Percentiles rank a stretch among this genome's conserved stretches.
phyloP scores from a whole-genome alignment of 1,140 invertebrate genomes.

The Drosophila pandora region DNA sequence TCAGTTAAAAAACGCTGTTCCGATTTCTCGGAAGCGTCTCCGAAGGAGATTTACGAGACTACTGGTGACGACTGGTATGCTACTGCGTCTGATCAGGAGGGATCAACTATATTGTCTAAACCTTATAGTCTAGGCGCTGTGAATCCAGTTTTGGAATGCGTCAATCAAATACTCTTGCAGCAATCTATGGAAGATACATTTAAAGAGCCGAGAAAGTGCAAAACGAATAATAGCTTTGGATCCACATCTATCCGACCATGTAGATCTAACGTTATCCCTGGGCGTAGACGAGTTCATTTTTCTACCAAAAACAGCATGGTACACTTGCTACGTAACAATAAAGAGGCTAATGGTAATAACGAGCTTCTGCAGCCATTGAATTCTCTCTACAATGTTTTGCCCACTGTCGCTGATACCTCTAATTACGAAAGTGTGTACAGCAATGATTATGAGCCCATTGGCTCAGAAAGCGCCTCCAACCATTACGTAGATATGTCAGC shows the following conservation, averaged over 20 bases:
- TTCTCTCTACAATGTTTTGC: slow-evolving; percentile 56
- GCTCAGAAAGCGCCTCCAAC: slow-evolving; percentile 76
- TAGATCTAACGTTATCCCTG: slow-evolving; percentile 52
- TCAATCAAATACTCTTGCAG: slow-evolving; percentile 85
- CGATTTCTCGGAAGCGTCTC: slow-evolving; percentile 76
- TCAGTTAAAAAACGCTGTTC: slow-evolving; percentile 59
- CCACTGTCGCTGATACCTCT: slow-evolving; percentile 30
- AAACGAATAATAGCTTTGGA: slow-evolving; percentile 2
- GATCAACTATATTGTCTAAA: slow-evolving; percentile 81
- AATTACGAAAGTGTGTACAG: slow-evolving; percentile 85
- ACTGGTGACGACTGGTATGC: slow-evolving; percentile 87
- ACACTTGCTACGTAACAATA: slow-evolving; percentile 71
- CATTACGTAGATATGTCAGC: slow-evolving; percentile 84
- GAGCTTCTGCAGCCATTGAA: slow-evolving; percentile 26
- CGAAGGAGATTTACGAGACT: slow-evolving; percentile 82
- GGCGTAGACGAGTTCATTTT: slow-evolving; percentile 81
- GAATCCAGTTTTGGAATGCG: slow-evolving; percentile 89
- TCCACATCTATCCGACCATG: not conserved
- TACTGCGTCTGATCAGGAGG: slow-evolving; percentile 86
- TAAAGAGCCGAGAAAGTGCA: slow-evolving; percentile 17
- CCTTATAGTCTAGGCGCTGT: slow-evolving; percentile 84
- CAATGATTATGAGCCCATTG: slow-evolving; percentile 85
- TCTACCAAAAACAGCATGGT: slow-evolving; percentile 83
- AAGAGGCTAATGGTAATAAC: slow-evolving; percentile 38
- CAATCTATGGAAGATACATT: slow-evolving; percentile 79